Base-by-base conservation (phyloP, 2,113 vertebrate species). In the Reinhardtius hippoglossoides region DNA sequence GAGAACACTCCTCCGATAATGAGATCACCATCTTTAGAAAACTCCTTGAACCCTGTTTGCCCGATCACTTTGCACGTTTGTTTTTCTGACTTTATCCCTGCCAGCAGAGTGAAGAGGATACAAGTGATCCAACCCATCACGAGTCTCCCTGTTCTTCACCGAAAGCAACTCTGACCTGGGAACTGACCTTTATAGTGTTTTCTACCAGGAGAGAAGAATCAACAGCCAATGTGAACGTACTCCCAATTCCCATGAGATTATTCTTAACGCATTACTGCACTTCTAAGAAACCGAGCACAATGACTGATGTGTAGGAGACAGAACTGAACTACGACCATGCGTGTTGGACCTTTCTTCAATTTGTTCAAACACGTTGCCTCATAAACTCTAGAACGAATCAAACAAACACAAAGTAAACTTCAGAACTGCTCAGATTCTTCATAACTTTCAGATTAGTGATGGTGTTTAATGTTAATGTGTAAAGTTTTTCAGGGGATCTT, bases 21-120 rank as follows among this genome's bases (percentile, higher is more conserved):
- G 60, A 93, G 48, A 78, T 93, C 91, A 42, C 91, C 92, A 26
- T 87, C 81, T 73, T 89, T 85, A 54, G 68, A 89, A 71, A 92
- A 89, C 54, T 89, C 89, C 79, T 71, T 52, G 42, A 73, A 90
- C 7, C 89, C 91, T 54, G 78, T 88, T 56, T 81, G 67, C 15
- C 91, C 89, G 0, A 87, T 91, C 71, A 90, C 0, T 82, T 74
- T 89, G 73, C 92, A 92, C 37, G 85, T 90, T 56, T 85, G 78
- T 14, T 82, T 85, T 20, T 89, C 76, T 65, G 87, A 82, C 20
- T 68, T 71, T 27, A 67, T 63, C 3, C 71, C 40, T 57, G 62
- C 52, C 61, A 92, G 67, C 10, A 92, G 27, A 42, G 57, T 57
- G 4, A 90, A n/a, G n/a, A 90, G 40, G 58, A 89, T 52, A 10